These are phyloP conservation scores for Caenorhabditis imperialis DNA, from an alignment of 2,888 invertebrate species.

Conservation along the genomic window DNA sequence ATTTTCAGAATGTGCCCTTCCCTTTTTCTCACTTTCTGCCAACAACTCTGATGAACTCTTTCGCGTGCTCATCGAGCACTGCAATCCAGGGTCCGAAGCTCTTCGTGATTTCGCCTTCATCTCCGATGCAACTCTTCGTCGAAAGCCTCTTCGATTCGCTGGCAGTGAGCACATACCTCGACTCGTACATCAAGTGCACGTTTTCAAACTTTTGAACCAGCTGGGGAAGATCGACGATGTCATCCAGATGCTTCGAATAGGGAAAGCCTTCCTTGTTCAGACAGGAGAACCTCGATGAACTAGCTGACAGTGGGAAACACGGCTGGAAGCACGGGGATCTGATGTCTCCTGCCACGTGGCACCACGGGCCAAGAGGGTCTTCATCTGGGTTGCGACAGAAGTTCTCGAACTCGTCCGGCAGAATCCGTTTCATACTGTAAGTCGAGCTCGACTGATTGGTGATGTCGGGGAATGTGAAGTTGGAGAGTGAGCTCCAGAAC, in stretches of 20 bases:
- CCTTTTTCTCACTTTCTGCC: conserved; percentile 43
- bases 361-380: conserved; percentile 42
- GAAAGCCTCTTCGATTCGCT: conserved; percentile 4
- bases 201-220: conserved; percentile 22
- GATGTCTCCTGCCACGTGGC: conserved; percentile 1
- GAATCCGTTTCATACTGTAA: conserved; percentile 44
- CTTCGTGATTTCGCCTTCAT: conserved; percentile 12
- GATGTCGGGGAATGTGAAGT: conserved; percentile 31
- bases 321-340: conserved; percentile 42
- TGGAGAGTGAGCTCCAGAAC: conserved; percentile 29
- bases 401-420: conserved; percentile 50
- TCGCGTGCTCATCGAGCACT: conserved; percentile 22
- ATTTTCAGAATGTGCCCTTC: background rate
- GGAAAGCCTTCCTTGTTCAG: conserved; percentile 40
- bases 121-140: conserved; percentile 46
- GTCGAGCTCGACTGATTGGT: conserved; percentile 36
- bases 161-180: conserved; percentile 22
- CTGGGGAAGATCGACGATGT: conserved; percentile 42
- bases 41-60: conserved; percentile 21
- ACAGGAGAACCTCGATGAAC: conserved; percentile 18
- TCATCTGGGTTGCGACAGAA: conserved; percentile 52
- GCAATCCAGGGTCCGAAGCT: conserved; percentile 47
- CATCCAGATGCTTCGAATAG: conserved; percentile 27
- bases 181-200: conserved; percentile 49
- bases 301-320: conserved; percentile 11